A percentile compares a stretch with the other conserved stretches of the same genome.
phyloP scores from a whole-genome alignment of 2,113 vertebrate species.

The Australoheros scitulus region DNA sequence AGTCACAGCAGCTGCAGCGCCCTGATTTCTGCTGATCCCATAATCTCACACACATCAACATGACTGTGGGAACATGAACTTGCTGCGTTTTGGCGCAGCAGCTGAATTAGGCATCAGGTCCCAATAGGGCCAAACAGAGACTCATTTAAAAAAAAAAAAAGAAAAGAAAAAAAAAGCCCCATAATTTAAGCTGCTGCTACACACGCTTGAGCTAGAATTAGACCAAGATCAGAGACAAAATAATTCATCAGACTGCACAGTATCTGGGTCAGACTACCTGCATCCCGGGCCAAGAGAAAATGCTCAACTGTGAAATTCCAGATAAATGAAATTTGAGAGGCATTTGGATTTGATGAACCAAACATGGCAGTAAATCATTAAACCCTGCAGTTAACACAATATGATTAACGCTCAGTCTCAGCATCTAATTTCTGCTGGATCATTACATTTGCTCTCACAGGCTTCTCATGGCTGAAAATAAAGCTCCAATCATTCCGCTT shows the following conservation, averaged over 20 bases:
- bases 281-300: constrained; percentile 16
- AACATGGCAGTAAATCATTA: constrained; percentile 34
- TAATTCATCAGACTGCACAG: constrained; percentile 44
- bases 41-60: constrained; percentile 61
- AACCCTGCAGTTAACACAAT: neutral
- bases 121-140: constrained; percentile 11
- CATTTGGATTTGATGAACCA: constrained; percentile 13
- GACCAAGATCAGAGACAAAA: constrained; percentile 43
- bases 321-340: constrained; percentile 29
- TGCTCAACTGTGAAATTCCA: constrained; percentile 13
- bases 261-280: constrained; percentile 56
- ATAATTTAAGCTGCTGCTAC: constrained; percentile 31
- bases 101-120: constrained; percentile 34
- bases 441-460: neutral
- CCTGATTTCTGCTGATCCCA: constrained; percentile 67
- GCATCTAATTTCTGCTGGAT: neutral
- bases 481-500: neutral
- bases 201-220: constrained; percentile 38
- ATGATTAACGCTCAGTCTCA: neutral
- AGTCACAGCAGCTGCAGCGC: constrained; percentile 35
- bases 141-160: constrained; percentile 20
- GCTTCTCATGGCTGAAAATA: neutral
- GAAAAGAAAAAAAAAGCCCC: neutral
- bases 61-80: constrained; percentile 43
- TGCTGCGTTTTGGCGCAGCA: constrained; percentile 33